A percentile compares a stretch with the other conserved stretches of the same genome.
Evolutionary conservation across 2,888 invertebrate genomes (phyloP).

Genomic region (Eupelmus urozonus): DNA sequence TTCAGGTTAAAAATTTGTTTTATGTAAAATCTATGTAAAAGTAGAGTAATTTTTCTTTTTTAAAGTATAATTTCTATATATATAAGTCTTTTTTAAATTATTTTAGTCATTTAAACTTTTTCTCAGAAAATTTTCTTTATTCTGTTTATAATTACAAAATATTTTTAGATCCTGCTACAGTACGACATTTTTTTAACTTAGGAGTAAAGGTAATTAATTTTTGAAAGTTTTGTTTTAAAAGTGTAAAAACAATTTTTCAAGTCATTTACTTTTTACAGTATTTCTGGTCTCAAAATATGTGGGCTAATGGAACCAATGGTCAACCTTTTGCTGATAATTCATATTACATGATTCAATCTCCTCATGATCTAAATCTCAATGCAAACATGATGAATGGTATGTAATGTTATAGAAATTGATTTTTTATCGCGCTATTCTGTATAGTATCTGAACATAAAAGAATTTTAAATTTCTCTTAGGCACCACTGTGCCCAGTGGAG

Average conservation of each 20-base stretch:
- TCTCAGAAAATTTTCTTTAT: conserved; percentile 46
- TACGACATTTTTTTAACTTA: conserved; percentile 84
- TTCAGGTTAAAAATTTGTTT: conserved; percentile 76
- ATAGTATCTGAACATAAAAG: not conserved
- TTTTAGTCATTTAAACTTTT: not conserved
- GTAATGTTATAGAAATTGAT: not conserved
- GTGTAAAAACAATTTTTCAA: not conserved
- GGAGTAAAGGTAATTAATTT: conserved; percentile 79
- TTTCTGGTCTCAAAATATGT: conserved; percentile 57
- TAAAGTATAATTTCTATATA: conserved; percentile 16
- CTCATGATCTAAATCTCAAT: conserved; percentile 36
- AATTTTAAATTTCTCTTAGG: conserved; percentile 1
- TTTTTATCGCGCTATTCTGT: not conserved
- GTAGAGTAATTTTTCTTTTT: not conserved
- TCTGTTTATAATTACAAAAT: conserved; percentile 67
- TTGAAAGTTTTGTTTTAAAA: conserved; percentile 1
- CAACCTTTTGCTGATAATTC: conserved; percentile 46
- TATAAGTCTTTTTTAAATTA: conserved; percentile 30
- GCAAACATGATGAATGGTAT: conserved; percentile 47
- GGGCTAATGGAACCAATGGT: conserved; percentile 48
- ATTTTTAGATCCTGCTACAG: conserved; percentile 80
- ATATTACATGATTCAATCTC: conserved; percentile 45
- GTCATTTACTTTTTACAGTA: conserved; percentile 42
- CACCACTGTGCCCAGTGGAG: conserved; percentile 33
- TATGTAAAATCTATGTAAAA: not conserved